Conservation (phyloP, 30 jellyfish, hydroid and myxozoan genomes). For the Catostylus mosaicus region DNA sequence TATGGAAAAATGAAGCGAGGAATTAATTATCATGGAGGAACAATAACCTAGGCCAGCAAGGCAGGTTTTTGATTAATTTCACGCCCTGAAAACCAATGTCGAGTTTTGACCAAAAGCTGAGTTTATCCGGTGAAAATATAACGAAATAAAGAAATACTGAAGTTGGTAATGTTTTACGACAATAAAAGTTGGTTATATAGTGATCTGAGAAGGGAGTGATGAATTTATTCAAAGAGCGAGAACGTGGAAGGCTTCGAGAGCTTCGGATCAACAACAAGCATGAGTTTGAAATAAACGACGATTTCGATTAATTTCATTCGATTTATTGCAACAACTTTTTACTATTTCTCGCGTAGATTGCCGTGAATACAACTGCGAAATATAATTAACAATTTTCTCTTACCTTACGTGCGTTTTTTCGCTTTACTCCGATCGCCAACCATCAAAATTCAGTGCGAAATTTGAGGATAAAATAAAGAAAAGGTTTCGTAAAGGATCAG, state of each 20-base stretch:
- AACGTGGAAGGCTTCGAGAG: conserved; percentile 61
- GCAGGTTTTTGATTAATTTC: conserved; percentile 90
- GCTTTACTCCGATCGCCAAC: conserved; percentile 20
- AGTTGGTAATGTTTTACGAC: too few species aligned
- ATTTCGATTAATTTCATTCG: conserved; percentile 44
- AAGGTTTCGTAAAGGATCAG: conserved; percentile 81
- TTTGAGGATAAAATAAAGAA: conserved; percentile 79
- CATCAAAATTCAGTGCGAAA: conserved; percentile 61
- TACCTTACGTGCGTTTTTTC: conserved; percentile 43
- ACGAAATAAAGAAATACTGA: conserved; percentile 21
- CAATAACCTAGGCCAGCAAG: conserved; percentile 72
- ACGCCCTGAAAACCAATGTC: conserved; percentile 85
- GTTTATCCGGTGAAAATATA: conserved; percentile 44
- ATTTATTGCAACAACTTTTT: conserved; percentile 32
- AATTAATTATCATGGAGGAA: conserved; percentile 75
- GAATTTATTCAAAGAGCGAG: conserved; percentile 1
- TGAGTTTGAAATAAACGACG: conserved; percentile 75
- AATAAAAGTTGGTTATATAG: too few species aligned
- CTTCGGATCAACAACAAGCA: conserved; percentile 84
- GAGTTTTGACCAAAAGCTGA: conserved; percentile 27
- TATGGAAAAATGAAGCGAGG: conserved; percentile 24
- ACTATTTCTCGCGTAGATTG: conserved; percentile 7
- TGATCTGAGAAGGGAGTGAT: background rate
- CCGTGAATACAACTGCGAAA: conserved; percentile 11
- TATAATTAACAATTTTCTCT: background rate